phyloP scores from a whole-genome alignment of 2,888 invertebrate genomes.

The Agriopis marginaria region DNA sequence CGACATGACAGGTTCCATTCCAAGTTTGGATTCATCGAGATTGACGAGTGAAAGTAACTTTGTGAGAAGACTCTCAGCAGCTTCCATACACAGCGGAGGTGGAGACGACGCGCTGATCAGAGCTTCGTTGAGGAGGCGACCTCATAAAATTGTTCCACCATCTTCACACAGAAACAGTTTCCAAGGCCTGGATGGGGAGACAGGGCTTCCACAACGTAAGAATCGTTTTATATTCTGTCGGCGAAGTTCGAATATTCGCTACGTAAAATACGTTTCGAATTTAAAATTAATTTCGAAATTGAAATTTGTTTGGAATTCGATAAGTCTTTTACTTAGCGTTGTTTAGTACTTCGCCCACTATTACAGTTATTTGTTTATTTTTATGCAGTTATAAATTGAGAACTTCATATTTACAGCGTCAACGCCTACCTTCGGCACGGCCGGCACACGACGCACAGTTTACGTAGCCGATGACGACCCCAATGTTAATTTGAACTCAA shows the following conservation, averaged over 20 bases:
- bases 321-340: neutral
- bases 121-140: conserved; percentile 86
- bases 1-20: conserved; percentile 74
- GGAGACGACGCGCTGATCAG: conserved; percentile 87
- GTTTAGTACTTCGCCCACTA: too few species aligned
- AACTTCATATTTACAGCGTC: conserved; percentile 60
- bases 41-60: conserved; percentile 74
- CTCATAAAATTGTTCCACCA: conserved; percentile 79
- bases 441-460: conserved; percentile 93
- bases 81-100: conserved; percentile 83
- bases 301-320: neutral
- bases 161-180: conserved; percentile 87
- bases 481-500: conserved; percentile 75
- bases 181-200: conserved; percentile 84
- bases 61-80: conserved; percentile 76
- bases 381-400: conserved; percentile 4
- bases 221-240: neutral
- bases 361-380: neutral
- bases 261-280: neutral
- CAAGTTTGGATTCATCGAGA: conserved; percentile 76
- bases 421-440: conserved; percentile 88
- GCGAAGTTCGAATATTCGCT: too few species aligned
- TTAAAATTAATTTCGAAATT: too few species aligned
- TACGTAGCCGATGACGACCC: conserved; percentile 91
- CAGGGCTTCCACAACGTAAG: conserved; percentile 74